Percentiles rank a stretch among this genome's conserved stretches.
phyloP scores from a whole-genome alignment of 2,113 vertebrate genomes.

The Ictalurus punctatus region DNA sequence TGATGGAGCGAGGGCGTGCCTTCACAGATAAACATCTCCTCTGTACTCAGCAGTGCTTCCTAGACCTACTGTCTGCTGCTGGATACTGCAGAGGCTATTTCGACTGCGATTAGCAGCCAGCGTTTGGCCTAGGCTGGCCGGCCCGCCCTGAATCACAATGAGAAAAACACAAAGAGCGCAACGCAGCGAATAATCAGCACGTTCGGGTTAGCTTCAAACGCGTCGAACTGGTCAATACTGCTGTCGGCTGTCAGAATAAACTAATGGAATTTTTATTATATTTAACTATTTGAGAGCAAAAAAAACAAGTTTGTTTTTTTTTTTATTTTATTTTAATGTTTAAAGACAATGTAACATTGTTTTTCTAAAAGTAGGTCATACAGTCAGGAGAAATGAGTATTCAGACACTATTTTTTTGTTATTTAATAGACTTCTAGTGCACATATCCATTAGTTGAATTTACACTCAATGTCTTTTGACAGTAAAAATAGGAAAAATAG shows the following conservation, averaged over 20 bases:
- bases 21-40: slow-evolving; percentile 70
- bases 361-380: background rate
- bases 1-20: slow-evolving; percentile 69
- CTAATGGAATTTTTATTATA: too few relatives aligned
- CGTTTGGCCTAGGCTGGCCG: background rate
- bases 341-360: background rate
- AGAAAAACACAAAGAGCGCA: slow-evolving; percentile 7
- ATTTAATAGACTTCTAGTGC: background rate
- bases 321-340: background rate
- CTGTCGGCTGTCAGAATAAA: background rate
- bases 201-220: background rate
- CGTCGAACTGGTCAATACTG: background rate
- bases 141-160: slow-evolving; percentile 31
- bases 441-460: background rate
- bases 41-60: slow-evolving; percentile 60
- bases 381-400: background rate
- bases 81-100: slow-evolving; percentile 56
- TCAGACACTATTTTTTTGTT: background rate
- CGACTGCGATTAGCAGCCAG: slow-evolving; percentile 61
- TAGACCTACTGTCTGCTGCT: slow-evolving; percentile 59
- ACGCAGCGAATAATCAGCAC: background rate
- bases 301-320: background rate
- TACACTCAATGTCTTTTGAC: background rate
- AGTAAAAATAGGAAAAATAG: background rate
- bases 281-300: background rate